Evolutionary conservation across 2,113 vertebrate genomes (phyloP), one percentile per base, ranked within the genome.

Genomic region (Phalacrocorax aristotelis): DNA sequence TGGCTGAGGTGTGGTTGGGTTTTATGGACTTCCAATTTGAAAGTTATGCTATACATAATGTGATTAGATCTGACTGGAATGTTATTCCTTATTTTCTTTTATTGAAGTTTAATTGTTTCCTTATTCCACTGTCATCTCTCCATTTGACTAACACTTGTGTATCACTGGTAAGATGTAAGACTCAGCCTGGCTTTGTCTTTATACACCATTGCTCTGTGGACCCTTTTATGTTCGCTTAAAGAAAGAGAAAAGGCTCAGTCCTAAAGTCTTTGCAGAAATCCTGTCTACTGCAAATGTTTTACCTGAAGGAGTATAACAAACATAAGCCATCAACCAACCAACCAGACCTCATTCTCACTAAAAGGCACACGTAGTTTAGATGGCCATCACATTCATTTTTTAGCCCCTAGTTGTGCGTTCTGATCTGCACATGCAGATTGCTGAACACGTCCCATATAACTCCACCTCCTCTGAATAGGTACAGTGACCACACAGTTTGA

Each of bases 91-190:
- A 96, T 95, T 97, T 96, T 90, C 62, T 95, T 95, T 96, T 95
- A 95, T 93, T 96, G 95, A 95, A 96, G 84, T 90, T 97, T 97
- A 97, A 97, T 97, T 97, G 87, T 95, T 97, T 96, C 97, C 95
- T 97, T 95, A 96, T 87, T 93, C 90, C 51, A 89, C 84, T 97
- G 91, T 94, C 95, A 96, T 95, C 81, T 96, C 93, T 85, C 58
- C 93, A 93, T 97, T 97, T 96, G 91, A 95, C 66, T 95, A 95
- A 97, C 84, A 94, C 66, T 97, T 95, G 61, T 85, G 91, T 75
- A 91, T 89, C 70, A 65, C 70, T 91, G 91, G 49, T 90, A 61
- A 74, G 62, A 87, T 51, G 58, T 25, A 92, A 95, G 84, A 69
- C 25, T 94, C 80, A 82, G 80, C 32, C 64, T 86, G 42, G 42